Evolutionary conservation across 2,797 vertebrate species (phyloP), one percentile per base, ranked within the genome.

Genomic region (Acestrorhynchus altus): DNA sequence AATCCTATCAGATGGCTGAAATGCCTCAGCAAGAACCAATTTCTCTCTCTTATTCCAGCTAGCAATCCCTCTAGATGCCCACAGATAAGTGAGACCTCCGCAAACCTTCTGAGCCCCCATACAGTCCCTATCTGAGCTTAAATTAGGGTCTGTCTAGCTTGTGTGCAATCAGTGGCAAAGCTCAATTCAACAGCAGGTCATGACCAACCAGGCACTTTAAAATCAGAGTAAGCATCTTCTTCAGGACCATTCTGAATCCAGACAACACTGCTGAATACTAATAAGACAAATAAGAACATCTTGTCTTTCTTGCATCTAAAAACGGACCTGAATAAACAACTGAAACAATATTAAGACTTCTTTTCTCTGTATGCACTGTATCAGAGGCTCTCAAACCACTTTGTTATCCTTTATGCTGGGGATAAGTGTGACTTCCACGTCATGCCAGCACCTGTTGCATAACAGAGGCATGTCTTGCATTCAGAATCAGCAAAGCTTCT

Each of bases 61-160:
- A 52, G 60, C 56, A 65, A 73, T 72, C 26, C 15, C 26, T 31
- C 44, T 35, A 49, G 26, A 64, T 81, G 35, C 44, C 26, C n/a
- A 65, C 26, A 54, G 22, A 35, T 59, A 51, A 69, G 49, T 11
- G 44, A 39, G 73, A 71, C 74, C 22, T 51, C 39, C 56, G 68
- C 18, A 60, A 31, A n/a, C n/a, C 40, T 9, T 64, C 6, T 9
- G 22, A 47, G 35, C 52, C 76, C 49, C 42, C 39, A 13, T 9
- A n/a, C 52, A 49, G 44, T 73, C 64, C n/a, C 18, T 46, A 75
- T 54, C 49, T 46, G 56, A 13, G 42, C 67, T 71, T 42, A 63
- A 69, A 69, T 74, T 56, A 79, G 52, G 56, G 26, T 81, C 65
- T 75, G 61, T 82, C 79, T 75, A 79, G 49, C 54, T 72, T 76